Evolutionary conservation across 2,113 vertebrate genomes (phyloP).

Genomic region (Callipepla californica): DNA sequence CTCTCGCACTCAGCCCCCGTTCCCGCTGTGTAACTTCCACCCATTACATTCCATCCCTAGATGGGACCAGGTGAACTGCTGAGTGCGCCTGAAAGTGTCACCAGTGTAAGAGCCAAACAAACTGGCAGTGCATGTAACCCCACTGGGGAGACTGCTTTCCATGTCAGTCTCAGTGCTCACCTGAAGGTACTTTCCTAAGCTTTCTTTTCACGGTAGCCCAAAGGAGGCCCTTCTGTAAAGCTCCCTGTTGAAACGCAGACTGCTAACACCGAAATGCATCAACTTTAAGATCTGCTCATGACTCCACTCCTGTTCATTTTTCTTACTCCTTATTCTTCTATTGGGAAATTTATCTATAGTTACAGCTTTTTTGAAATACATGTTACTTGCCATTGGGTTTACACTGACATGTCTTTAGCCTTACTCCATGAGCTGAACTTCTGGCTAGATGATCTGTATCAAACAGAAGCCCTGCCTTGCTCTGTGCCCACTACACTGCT

Average conservation of each 20-base stretch:
- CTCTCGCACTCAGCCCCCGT: neutral
- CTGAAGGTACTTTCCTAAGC: neutral
- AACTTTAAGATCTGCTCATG: neutral
- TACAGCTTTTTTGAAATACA: neutral
- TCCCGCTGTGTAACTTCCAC: neutral
- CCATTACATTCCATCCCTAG: neutral
- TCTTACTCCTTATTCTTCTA: neutral
- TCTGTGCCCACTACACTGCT: neutral
- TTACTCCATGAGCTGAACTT: neutral
- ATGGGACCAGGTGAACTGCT: neutral
- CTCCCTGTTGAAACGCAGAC: neutral
- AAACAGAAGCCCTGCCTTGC: neutral
- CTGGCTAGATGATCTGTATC: neutral
- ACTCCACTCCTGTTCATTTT: neutral
- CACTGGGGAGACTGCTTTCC: neutral
- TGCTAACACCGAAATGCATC: neutral
- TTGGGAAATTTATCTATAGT: neutral
- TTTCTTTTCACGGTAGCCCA: neutral
- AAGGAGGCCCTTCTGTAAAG: neutral
- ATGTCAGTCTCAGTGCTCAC: neutral
- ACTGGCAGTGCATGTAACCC: neutral
- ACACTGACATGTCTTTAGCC: neutral
- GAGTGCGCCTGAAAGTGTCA: neutral
- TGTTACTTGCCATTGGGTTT: neutral
- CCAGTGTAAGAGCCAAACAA: neutral